Evolutionary conservation across 2,888 invertebrate species (phyloP).

Genomic region (Bombyx huttoni): DNA sequence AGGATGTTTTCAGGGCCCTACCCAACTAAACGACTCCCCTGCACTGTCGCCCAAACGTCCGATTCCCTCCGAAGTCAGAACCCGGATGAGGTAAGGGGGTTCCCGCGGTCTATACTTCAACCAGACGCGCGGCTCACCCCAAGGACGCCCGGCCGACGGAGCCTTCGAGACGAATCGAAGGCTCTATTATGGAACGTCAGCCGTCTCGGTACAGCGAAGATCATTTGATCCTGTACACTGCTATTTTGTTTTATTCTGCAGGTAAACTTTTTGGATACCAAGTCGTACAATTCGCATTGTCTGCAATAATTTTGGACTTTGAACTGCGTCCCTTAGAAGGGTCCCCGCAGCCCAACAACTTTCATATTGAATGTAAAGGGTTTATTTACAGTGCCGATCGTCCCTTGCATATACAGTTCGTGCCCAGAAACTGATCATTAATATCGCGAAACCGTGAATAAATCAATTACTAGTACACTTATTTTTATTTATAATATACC

Average conservation of each 20-base stretch:
- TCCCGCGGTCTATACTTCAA: no score
- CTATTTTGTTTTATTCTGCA: not conserved
- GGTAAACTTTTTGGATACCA: slow-evolving; percentile 6
- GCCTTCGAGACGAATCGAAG: no score
- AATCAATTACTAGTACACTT: not conserved
- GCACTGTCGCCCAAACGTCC: no score
- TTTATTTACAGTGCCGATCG: slow-evolving; percentile 4
- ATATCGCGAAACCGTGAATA: not conserved
- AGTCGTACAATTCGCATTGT: slow-evolving; percentile 2
- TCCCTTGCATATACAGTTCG: slow-evolving; percentile 5
- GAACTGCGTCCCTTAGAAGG: slow-evolving; percentile 6
- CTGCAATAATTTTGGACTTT: slow-evolving; percentile 4
- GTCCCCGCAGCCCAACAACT: slow-evolving; percentile 11
- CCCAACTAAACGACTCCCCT: no score
- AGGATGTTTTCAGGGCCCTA: no score
- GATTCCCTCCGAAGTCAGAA: no score
- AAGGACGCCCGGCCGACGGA: no score
- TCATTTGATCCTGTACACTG: not conserved
- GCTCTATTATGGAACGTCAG: no score
- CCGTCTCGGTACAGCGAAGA: no score
- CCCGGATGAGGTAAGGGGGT: no score
- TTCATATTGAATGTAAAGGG: slow-evolving; percentile 9
- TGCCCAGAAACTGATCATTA: not conserved
- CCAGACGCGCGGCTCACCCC: no score
- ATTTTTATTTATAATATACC: no score